These are phyloP conservation scores for Abrostola tripartita DNA, from an alignment of 2,888 invertebrate species.

Conservation along the genomic window DNA sequence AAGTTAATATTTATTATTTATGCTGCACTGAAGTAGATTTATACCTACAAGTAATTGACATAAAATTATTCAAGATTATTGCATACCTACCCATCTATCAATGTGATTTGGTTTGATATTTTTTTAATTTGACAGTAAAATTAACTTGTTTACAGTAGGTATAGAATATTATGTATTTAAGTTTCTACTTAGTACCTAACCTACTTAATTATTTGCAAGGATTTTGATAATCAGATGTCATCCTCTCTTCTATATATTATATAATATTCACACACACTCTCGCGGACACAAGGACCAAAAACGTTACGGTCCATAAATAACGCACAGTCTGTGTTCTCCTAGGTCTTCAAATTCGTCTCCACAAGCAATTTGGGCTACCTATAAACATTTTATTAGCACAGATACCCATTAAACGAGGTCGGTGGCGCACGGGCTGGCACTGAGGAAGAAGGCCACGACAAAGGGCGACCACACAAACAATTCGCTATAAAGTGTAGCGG, in stretches of 20 bases:
- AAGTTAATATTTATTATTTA: too few species aligned
- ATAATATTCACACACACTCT: background rate
- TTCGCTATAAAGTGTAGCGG: conserved; percentile 68
- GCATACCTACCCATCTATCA: too few species aligned
- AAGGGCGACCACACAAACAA: conserved; percentile 67
- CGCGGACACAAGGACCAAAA: background rate
- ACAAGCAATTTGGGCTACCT: conserved; percentile 42
- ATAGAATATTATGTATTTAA: too few species aligned
- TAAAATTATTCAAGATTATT: too few species aligned
- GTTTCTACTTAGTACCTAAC: too few species aligned
- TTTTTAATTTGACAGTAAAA: too few species aligned
- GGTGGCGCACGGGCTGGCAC: conserved; percentile 41
- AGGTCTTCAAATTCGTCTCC: conserved; percentile 18
- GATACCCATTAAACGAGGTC: conserved; percentile 45
- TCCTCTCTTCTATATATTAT: background rate
- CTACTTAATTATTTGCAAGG: too few species aligned
- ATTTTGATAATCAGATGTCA: too few species aligned
- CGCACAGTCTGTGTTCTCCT: conserved; percentile 23
- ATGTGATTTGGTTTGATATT: too few species aligned
- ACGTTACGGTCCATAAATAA: background rate
- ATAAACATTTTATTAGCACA: conserved; percentile 58
- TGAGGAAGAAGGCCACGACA: conserved; percentile 56
- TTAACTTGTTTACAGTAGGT: too few species aligned
- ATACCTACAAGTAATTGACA: too few species aligned
- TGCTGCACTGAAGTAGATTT: too few species aligned